These are phyloP conservation scores for Dexiosoma caninum DNA, from an alignment of 2,888 invertebrate species.

Conservation along the genomic window DNA sequence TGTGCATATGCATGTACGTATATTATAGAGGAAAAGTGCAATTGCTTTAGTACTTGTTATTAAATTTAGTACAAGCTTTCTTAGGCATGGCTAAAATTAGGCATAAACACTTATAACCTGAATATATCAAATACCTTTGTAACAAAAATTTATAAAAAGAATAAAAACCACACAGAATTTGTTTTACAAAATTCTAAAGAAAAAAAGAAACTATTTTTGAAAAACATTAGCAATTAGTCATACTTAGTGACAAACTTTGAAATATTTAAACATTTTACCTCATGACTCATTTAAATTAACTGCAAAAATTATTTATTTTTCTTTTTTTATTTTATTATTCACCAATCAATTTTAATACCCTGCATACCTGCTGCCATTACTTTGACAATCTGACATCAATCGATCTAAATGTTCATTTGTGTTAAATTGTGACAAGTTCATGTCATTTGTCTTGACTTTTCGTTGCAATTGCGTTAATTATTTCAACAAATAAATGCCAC, in stretches of 20 bases:
- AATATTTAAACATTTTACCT: conserved; percentile 27
- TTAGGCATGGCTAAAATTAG: conserved; percentile 41
- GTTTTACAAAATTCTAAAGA: neutral
- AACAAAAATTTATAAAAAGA: neutral
- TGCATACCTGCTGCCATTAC: neutral
- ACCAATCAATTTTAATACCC: neutral
- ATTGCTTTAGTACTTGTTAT: conserved; percentile 33
- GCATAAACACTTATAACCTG: conserved; percentile 42
- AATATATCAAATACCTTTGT: conserved; percentile 55
- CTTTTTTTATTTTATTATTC: conserved; percentile 17
- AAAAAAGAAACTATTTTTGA: neutral
- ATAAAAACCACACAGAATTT: neutral
- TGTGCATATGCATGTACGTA: neutral
- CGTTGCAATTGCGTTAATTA: conserved; percentile 17
- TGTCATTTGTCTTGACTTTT: conserved; percentile 34
- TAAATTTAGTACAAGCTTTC: conserved; percentile 52
- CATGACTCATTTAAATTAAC: conserved; percentile 28
- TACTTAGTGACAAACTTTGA: conserved; percentile 39
- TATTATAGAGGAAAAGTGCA: neutral
- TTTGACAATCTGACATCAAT: conserved; percentile 29
- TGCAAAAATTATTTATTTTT: neutral
- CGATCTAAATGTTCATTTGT: conserved; percentile 31
- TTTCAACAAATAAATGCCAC: neutral
- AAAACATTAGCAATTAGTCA: conserved; percentile 49
- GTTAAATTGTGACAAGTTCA: conserved; percentile 58